Evolutionary conservation across 2,113 vertebrate genomes (phyloP), one percentile per base, ranked within the genome.

Genomic region (Pluvianellus socialis): DNA sequence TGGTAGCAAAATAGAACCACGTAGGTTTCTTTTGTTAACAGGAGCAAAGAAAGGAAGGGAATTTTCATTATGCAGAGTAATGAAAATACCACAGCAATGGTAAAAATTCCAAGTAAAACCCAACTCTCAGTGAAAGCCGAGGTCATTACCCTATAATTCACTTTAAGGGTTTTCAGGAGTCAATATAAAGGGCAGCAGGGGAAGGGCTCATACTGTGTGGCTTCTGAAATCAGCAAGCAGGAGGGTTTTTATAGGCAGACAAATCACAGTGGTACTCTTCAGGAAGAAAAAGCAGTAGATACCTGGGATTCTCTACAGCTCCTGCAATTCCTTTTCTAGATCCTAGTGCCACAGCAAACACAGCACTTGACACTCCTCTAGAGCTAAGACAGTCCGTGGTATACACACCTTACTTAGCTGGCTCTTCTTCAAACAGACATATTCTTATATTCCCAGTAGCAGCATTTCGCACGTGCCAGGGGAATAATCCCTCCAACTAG

Each of bases 1-100:
- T 30, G 58, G 92, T 95, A 98, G 95, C 98, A 98, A 97, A 95
- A 98, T 72, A 96, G 96, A 98, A 97, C 94, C 96, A 96, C 94
- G 94, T 95, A 96, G 95, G 72, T 94, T 98, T 98, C 96, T 97
- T 92, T 95, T 95, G 82, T 97, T 98, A 98, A 97, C 79, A 77
- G 95, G 74, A 96, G 88, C 86, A 96, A 95, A 58, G 61, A 88
- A 59, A 52, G 35, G 62, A 96, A 96, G 35, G 35, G 86, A 71
- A 86, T 66, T 23, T 32, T 33, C 63, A 66, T 32, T 17, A 59
- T 2, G 3, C 35, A 55, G 58, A 94, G 50, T 72, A 95, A 94
- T 70, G 62, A 95, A 95, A 96, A 62, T 40, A 94, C 24, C 65
- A 6, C 7, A 87, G 47, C 58, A 79, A 79, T 10, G 38, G 40